Evolutionary conservation across 2,113 vertebrate genomes (phyloP), one percentile per base, ranked within the genome.

Genomic region (Caracal caracal): DNA sequence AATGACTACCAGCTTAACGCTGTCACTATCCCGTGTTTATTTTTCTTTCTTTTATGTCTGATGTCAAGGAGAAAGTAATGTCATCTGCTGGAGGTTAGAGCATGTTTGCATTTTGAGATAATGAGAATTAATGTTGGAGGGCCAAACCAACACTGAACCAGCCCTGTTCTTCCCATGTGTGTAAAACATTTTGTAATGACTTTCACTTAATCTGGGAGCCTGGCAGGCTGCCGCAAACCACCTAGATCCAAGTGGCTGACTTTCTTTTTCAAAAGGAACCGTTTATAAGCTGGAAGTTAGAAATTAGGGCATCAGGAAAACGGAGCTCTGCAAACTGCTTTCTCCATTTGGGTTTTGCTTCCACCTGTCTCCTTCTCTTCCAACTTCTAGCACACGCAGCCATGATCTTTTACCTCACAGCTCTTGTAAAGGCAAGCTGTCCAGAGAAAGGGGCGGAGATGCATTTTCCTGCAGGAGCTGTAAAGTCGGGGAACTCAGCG

Each of bases 51-150:
- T 99, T 99, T 98, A 98, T 98, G 98, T 98, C 98, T 98, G 98
- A 98, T 98, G 98, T 98, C 97, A 98, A 98, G 98, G 97, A 98
- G 97, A 98, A 99, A 98, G 98, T 98, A 98, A 98, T 98, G 97
- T 98, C 98, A 98, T 98, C 98, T 98, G 97, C 97, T 98, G 98
- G 98, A 98, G 98, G 98, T 95, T 97, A 97, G 97, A 98, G 96
- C 85, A 94, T 98, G 98, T 98, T 99, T 98, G 98, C 97, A 97
- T 99, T 99, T 98, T 98, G 98, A 98, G 98, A 98, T 99, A 99
- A 99, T 99, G 98, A 98, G 98, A 98, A 98, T 99, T 99, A 99
- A 99, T 99, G 98, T 98, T 73, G 95, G 97, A 98, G 98, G 98
- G 98, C 98, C 98, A 98, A 98, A 96, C 98, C 96, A 98, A 98